phyloP scores from a whole-genome alignment of 1,140 invertebrate species.

The Caenorhabditis briggsae region DNA sequence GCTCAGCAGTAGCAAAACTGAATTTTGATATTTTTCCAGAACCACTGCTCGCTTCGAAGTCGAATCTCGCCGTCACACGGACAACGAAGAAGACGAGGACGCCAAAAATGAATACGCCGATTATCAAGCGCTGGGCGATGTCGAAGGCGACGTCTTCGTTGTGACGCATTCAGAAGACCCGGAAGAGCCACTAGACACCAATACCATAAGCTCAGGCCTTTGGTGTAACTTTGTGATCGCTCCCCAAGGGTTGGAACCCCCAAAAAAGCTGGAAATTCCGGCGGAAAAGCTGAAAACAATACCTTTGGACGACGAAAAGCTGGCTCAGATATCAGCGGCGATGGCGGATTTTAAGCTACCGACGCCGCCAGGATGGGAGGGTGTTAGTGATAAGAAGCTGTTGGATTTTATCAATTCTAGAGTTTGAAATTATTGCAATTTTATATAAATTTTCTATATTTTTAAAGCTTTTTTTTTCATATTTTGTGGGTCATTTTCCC shows the following conservation, averaged over 20 bases:
- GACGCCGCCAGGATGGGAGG: slow-evolving; percentile 15
- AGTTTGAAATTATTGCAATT: background rate
- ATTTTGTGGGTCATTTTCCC: background rate
- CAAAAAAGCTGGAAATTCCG: background rate
- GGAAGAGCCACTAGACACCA: background rate
- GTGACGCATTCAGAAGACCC: slow-evolving; percentile 6
- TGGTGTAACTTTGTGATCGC: slow-evolving; percentile 23
- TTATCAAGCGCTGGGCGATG: too few species aligned
- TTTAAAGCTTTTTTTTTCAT: background rate
- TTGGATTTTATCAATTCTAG: slow-evolving; percentile 15
- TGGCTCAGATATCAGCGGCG: slow-evolving; percentile 41
- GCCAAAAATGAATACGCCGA: too few species aligned
- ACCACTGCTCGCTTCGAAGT: background rate
- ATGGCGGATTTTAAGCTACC: slow-evolving; percentile 33
- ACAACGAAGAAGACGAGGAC: too few species aligned
- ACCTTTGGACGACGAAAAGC: background rate
- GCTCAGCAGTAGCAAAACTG: background rate
- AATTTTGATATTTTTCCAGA: background rate
- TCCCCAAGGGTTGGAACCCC: background rate
- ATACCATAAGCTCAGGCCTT: background rate
- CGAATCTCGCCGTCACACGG: too few species aligned
- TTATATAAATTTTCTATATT: background rate
- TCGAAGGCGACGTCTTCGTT: background rate
- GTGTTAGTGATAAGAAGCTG: background rate
- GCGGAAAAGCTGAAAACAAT: slow-evolving; percentile 21